Conservation (phyloP, 2,797 vertebrate species). For the Lepus townsendii region DNA sequence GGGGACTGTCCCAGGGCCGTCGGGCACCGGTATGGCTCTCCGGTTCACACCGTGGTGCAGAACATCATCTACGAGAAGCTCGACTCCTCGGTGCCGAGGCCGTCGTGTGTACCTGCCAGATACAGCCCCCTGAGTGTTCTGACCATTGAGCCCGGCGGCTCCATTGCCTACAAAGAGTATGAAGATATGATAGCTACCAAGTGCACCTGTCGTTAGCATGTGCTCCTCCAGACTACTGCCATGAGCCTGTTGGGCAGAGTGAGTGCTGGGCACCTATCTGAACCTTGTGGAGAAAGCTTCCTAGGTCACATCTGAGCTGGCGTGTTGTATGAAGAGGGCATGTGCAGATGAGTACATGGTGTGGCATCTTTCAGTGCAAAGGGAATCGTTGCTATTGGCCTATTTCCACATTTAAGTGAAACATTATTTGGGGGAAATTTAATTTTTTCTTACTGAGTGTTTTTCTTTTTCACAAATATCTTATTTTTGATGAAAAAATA, state of each 20-base stretch:
- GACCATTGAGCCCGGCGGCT: slow-evolving; percentile 95
- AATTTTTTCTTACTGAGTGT: neutral
- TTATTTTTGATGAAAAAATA: slow-evolving; percentile 34
- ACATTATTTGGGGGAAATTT: slow-evolving; percentile 22
- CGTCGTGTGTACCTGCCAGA: slow-evolving; percentile 95
- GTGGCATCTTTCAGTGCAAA: neutral
- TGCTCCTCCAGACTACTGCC: neutral
- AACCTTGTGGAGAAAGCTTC: neutral
- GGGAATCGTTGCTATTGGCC: neutral
- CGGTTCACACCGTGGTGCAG: slow-evolving; percentile 96
- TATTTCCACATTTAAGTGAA: slow-evolving; percentile 25
- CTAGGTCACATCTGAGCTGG: neutral
- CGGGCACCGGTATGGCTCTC: slow-evolving; percentile 95
- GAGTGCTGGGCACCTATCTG: rapidly evolving
- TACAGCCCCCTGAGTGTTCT: slow-evolving; percentile 96
- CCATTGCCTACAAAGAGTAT: slow-evolving; percentile 96
- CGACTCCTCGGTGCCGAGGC: slow-evolving; percentile 93
- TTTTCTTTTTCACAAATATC: neutral
- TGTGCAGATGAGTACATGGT: neutral
- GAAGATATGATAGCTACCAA: slow-evolving; percentile 97
- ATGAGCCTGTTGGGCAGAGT: neutral
- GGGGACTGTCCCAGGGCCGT: slow-evolving; percentile 93
- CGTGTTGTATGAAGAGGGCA: neutral
- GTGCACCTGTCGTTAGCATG: slow-evolving; percentile 94
- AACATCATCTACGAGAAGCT: slow-evolving; percentile 96